Evolutionary conservation across 30 jellyfish, hydroid and myxozoan genomes (phyloP), one percentile per base, ranked within the genome.

Genomic region (Aurelia coerulea): DNA sequence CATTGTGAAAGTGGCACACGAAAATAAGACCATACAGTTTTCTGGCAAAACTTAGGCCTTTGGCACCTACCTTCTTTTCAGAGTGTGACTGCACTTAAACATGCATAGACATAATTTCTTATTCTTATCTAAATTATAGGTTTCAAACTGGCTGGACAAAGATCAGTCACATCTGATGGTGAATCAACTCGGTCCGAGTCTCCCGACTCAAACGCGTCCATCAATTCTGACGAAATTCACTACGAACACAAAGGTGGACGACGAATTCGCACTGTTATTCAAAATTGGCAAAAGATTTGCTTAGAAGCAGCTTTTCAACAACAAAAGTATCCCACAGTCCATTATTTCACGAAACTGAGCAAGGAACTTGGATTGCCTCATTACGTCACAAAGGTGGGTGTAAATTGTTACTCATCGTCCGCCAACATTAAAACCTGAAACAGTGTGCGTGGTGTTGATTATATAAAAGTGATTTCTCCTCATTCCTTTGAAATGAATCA

Each of bases 171-270:
- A 52, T 74, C 93, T 31, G 93, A 73, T 35, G 93, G 88, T 5
- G 93, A 84, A 63, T 84, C 93, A 5, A 52, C 69, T 84, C 82
- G 93, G 76, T 84, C 93, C 88, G 88, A 84, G 88, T 84, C 93
- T 78, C 93, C 93, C 2, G 88, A 73, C 35, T 84, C 93, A 16
- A 73, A 79, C 11, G 65, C 88, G 46, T 84, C 93, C 8, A 37
- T 56, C 63, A 70, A 71, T 41, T 84, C 88, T 39, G 87, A 73
- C 18, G 85, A 73, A 3, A 63, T 56, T 3, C 70, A 60, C 32
- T 56, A 59, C 29, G 88, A 84, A 8, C 39, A 35, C 34, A 74
- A 52, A 62, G 68, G 83, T 19, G 53, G 81, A 7, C 42, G 88
- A 32, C 63, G 93, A 67, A 67, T 68, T 15, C 87, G 93, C n/a